These are phyloP conservation scores for Lipophrys pholis DNA, from an alignment of 2,113 vertebrate species.

Conservation along the genomic window DNA sequence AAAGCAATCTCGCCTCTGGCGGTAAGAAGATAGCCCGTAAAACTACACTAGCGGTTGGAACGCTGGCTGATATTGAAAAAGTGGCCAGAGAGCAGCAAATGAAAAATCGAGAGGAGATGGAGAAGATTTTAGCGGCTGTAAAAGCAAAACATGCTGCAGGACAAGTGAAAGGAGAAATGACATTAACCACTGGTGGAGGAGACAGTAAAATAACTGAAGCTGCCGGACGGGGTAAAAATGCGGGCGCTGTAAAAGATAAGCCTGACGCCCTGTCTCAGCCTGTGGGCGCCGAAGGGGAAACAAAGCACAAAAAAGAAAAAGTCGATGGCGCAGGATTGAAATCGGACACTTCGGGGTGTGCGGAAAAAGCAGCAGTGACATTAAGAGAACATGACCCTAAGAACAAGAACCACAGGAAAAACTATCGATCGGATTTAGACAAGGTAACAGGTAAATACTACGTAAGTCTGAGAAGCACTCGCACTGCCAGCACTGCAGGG, in stretches of 20 bases:
- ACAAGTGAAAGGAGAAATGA: constrained; percentile 9
- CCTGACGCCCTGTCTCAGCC: neutral
- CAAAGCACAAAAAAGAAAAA: constrained; percentile 14
- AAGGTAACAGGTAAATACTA: constrained; percentile 60
- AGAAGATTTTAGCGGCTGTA: constrained; percentile 56
- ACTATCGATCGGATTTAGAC: constrained; percentile 27
- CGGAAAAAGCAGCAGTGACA: neutral
- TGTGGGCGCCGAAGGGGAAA: neutral
- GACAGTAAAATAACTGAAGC: constrained; percentile 5
- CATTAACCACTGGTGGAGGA: neutral
- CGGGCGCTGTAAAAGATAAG: neutral
- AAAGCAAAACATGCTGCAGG: constrained; percentile 50
- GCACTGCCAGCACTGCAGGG: constrained; percentile 8
- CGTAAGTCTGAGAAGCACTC: constrained; percentile 17
- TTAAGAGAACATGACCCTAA: neutral
- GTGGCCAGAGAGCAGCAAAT: constrained; percentile 71
- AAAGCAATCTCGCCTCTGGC: constrained; percentile 25
- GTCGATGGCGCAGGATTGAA: neutral
- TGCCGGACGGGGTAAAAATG: constrained; percentile 27
- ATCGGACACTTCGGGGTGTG: neutral
- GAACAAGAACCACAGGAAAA: constrained; percentile 15
- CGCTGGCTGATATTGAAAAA: constrained; percentile 59
- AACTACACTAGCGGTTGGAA: constrained; percentile 53
- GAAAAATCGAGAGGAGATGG: constrained; percentile 64
- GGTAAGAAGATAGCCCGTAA: constrained; percentile 60